phyloP scores from a whole-genome alignment of 2,113 vertebrate genomes.

The Saguinus midas region DNA sequence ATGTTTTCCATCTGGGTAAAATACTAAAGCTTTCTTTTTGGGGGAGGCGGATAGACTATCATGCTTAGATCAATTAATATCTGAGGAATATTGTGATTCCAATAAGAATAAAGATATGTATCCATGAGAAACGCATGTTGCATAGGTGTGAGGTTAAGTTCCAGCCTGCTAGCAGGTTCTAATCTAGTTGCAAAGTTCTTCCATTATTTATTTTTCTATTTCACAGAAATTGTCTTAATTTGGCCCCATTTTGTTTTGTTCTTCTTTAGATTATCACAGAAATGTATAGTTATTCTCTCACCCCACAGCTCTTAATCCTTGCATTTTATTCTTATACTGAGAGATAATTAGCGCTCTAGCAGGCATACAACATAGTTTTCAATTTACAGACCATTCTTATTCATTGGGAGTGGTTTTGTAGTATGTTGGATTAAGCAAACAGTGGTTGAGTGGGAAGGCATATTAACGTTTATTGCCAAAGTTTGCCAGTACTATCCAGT shows the following conservation, averaged over 20 bases:
- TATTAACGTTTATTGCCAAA: not conserved
- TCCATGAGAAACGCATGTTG: rapidly evolving
- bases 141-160: not conserved
- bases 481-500: not conserved
- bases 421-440: not conserved
- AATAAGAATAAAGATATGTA: not conserved
- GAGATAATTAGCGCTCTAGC: not conserved
- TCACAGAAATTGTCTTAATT: not conserved
- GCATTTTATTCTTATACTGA: not conserved
- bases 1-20: not conserved
- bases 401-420: not conserved
- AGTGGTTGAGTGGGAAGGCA: not conserved
- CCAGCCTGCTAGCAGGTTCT: not conserved
- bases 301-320: not conserved
- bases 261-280: not conserved
- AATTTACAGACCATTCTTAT: not conserved
- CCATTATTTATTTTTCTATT: not conserved
- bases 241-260: not conserved
- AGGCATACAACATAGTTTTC: not conserved
- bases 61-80: not conserved
- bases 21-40: not conserved
- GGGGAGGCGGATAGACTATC: not conserved
- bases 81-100: not conserved
- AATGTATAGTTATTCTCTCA: not conserved
- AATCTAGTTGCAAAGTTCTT: not conserved